Evolutionary conservation across 1,140 invertebrate species (phyloP), one percentile per base, ranked within the genome.

Genomic region (Procambarus virginalis): DNA sequence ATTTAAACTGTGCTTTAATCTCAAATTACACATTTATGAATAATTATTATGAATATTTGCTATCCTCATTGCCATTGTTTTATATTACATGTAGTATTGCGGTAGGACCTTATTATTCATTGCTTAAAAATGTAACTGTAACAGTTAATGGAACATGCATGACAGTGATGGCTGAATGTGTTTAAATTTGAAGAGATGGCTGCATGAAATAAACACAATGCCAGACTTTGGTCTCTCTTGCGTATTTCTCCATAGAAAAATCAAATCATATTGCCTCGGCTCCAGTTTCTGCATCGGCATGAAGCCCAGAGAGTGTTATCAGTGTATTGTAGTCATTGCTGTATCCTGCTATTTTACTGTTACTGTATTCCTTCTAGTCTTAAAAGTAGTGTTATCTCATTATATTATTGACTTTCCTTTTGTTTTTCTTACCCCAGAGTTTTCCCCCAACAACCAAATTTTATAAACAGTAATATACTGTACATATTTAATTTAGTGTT

Each of bases 111-210:
- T 73, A 34, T 68, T 12, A 34, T 73, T 68, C 64, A 17, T 73
- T 73, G 68, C 68, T 73, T 73, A n/a, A 73, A n/a, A 73, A 73
- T 73, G 68, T 73, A 73, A n/a, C 46, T 51, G 77, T 79, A 10
- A 51, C 17, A 49, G 48, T n/a, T 2, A 79, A 49, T 79, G 77
- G 17, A 79, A 51, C 17, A 79, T n/a, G 45, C 51, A 55, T 79
- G 60, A 17, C 0, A 79, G 46, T 79, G 17, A n/a, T 49, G 48
- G 46, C 45, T 51, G 51, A 79, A 20, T 51, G 77, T 48, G 34
- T 49, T 20, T 79, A 20, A 49, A 51, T 51, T 79, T 46, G 48
- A 3, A 49, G 5, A 17, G 14, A 49, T 51, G 45, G 17, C 48
- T 34, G 68, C 68, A 73, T 73, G 22, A 73, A 34, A 73, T 73